Base-by-base conservation (phyloP, 2,797 vertebrate genomes). In the Zalophus californianus region DNA sequence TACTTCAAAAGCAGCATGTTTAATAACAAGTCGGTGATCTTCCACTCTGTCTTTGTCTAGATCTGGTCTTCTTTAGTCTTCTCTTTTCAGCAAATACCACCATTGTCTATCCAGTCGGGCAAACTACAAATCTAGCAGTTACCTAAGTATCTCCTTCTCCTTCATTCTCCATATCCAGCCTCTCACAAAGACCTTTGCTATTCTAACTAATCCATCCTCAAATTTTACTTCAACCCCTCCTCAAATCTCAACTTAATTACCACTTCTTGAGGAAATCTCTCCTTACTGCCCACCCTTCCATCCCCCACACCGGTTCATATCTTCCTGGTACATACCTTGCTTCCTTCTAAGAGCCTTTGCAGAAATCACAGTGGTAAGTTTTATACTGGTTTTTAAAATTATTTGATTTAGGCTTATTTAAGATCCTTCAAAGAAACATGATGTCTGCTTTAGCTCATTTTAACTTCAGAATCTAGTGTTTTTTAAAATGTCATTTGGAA, bases 401-500 rank as follows among this genome's bases (percentile, higher is more conserved):
- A 50, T n/a, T 79, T 90, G n/a, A 60, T 50, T 64, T 78, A 23
- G 58, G 0, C 78, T 95, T 58, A 62, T 52, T 38, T 87, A 41
- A 75, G 16, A 62, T 32, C 72, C 14, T 86, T 88, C 77, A 27
- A 93, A 80, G 80, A 92, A 90, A 32, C 7, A 21, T 48, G 4
- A 2, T 86, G 0, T 78, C 85, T 95, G 12, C 50, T 93, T 96
- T 80, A 82, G 20, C 29, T 80, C 48, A 48, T 84, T 94, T 96
- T 88, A 44, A 56, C n/a, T 78, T 79, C 27, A 93, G 23, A 72
- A 93, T 66, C 52, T 52, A 91, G 15, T 35, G 9, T 68, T 88
- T 94, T 83, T 60, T 12, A 56, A 25, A 91, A 89, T 75, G 12
- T 84, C 35, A 38, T 0, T 84, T 50, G n/a, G 52, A 62, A 27